phyloP scores from a whole-genome alignment of 2,113 vertebrate species.

The Campylomormyrus numenius region DNA sequence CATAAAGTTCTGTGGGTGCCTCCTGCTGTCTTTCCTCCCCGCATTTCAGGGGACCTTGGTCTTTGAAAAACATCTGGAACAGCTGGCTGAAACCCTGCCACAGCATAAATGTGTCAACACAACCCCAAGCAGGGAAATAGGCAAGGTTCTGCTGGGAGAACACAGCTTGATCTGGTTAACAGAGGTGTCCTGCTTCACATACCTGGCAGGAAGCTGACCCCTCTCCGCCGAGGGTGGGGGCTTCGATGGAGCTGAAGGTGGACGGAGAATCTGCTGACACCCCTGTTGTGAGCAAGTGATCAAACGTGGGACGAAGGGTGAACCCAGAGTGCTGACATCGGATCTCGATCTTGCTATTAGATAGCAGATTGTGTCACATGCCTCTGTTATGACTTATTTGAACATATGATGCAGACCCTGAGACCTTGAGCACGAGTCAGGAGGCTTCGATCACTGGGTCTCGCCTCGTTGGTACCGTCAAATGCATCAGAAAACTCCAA shows the following conservation, averaged over 20 bases:
- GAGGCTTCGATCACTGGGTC: not conserved
- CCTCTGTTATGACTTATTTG: not conserved
- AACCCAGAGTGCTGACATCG: not conserved
- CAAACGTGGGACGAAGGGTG: not conserved
- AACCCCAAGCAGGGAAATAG: not conserved
- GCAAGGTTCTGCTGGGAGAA: not conserved
- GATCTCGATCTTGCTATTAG: not conserved
- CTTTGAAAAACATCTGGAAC: not conserved
- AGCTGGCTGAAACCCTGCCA: not conserved
- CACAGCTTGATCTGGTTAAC: slow-evolving; percentile 4
- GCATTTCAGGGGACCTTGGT: not conserved
- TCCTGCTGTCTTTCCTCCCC: not conserved
- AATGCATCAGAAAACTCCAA: not conserved
- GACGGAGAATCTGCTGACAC: not conserved
- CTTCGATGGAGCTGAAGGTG: not conserved
- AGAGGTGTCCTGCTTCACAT: not conserved
- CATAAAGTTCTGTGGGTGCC: not conserved
- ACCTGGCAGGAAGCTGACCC: not conserved
- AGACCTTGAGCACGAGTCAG: not conserved
- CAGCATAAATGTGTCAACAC: not conserved
- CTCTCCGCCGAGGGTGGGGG: not conserved
- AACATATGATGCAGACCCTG: not conserved
- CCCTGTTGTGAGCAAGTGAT: not conserved
- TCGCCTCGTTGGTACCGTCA: not conserved
- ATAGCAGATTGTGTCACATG: not conserved